These are phyloP conservation scores for Acanthococcus lagerstroemiae DNA, from an alignment of 2,888 invertebrate genomes.

Conservation along the genomic window DNA sequence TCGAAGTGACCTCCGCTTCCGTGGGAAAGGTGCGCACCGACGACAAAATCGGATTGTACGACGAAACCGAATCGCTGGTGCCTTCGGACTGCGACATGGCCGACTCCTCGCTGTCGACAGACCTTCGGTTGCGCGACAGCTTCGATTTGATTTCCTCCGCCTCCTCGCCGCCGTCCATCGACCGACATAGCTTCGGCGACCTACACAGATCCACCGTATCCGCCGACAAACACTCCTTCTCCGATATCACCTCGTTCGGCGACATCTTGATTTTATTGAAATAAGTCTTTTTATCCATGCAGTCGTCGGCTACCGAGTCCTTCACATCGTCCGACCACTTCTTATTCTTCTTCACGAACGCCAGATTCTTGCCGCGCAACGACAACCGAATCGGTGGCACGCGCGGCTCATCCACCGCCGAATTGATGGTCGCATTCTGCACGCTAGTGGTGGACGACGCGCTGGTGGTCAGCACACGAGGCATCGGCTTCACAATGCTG, in stretches of 20 bases:
- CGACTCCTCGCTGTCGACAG: background rate
- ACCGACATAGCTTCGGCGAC: background rate
- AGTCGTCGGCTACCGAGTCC: background rate
- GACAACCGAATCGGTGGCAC: constrained; percentile 85
- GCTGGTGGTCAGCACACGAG: constrained; percentile 5
- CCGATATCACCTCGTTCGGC: constrained; percentile 2
- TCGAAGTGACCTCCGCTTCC: constrained; percentile 39
- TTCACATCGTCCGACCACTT: constrained; percentile 41
- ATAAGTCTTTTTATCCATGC: constrained; percentile 12
- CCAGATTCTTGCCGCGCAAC: constrained; percentile 65
- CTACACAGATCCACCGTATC: background rate
- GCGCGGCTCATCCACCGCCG: constrained; percentile 55
- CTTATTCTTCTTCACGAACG: constrained; percentile 62
- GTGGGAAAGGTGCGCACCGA: constrained; percentile 36
- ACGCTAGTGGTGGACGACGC: constrained; percentile 23
- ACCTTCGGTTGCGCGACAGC: background rate
- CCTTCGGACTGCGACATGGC: background rate
- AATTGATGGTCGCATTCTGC: background rate
- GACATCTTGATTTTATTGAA: constrained; percentile 18
- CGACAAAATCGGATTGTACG: constrained; percentile 30
- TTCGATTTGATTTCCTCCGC: constrained; percentile 10
- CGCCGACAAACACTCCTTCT: background rate
- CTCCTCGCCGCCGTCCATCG: background rate
- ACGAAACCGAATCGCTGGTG: background rate
- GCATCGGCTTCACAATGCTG: constrained; percentile 17